A percentile compares a stretch with the other conserved stretches of the same genome.
phyloP scores from a whole-genome alignment of 2,888 invertebrate species.

The Anoplius nigerrimus region DNA sequence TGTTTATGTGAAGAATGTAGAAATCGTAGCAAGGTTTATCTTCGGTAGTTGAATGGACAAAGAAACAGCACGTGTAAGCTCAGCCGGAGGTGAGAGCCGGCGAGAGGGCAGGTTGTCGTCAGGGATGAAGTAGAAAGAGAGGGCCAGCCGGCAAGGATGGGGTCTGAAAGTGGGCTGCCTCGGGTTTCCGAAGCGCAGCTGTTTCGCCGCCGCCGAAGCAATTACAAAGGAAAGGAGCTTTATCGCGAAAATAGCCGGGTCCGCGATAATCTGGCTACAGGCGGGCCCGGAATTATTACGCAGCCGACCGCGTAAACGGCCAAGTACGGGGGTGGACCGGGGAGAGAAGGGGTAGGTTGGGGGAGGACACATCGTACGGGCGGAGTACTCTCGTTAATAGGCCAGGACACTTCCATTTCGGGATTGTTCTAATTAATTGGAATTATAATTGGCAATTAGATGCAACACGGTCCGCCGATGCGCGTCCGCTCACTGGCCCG shows the following conservation, averaged over 20 bases:
- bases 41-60: no score
- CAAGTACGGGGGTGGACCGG: constrained; percentile 43
- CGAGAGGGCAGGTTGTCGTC: no score
- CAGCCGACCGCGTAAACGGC: constrained; percentile 62
- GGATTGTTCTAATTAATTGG: constrained; percentile 70
- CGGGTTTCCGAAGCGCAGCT: constrained; percentile 67
- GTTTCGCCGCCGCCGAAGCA: constrained; percentile 65
- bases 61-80: no score
- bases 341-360: constrained; percentile 7
- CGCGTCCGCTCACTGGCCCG: constrained; percentile 12
- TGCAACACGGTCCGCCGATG: constrained; percentile 23
- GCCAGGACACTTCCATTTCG: constrained; percentile 60
- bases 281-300: constrained; percentile 66
- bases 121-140: no score
- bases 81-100: no score
- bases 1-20: no score
- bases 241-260: constrained; percentile 65
- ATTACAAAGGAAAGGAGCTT: constrained; percentile 71
- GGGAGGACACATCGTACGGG: constrained; percentile 28
- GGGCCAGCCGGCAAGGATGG: no score
- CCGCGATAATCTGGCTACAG: constrained; percentile 66
- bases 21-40: no score
- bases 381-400: constrained; percentile 61
- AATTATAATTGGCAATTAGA: constrained; percentile 72
- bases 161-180: background rate